phyloP scores from a whole-genome alignment of 2,888 invertebrate species.

The Coelogynopora nodosa region DNA sequence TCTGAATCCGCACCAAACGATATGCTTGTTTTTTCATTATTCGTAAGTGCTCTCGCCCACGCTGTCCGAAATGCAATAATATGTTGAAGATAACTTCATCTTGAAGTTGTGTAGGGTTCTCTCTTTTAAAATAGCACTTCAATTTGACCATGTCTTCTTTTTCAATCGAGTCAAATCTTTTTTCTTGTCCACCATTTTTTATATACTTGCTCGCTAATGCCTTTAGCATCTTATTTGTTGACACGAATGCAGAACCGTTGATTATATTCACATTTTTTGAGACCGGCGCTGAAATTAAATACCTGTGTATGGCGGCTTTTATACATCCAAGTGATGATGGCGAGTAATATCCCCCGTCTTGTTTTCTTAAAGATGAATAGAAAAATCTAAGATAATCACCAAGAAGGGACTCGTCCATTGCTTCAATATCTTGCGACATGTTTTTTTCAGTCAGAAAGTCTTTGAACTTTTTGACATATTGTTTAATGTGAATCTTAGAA shows the following conservation, averaged over 20 bases:
- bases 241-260: background rate
- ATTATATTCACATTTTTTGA: background rate
- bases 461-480: background rate
- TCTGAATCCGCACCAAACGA: background rate
- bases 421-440: background rate
- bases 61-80: background rate
- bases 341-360: background rate
- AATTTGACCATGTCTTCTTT: background rate
- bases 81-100: background rate
- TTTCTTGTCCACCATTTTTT: background rate
- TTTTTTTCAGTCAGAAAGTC: background rate
- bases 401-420: background rate
- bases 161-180: background rate
- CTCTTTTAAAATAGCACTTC: background rate
- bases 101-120: background rate
- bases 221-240: background rate
- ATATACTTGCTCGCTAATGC: background rate
- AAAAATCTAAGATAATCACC: background rate
- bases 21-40: background rate
- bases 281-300: background rate
- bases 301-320: background rate
- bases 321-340: constrained; percentile 2
- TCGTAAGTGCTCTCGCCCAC: background rate
- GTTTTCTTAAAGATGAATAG: background rate
- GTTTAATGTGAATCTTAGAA: background rate